Percentiles rank a stretch among this genome's conserved stretches.
Evolutionary conservation across 2,113 vertebrate genomes (phyloP).

Genomic region (Macrotus californicus): DNA sequence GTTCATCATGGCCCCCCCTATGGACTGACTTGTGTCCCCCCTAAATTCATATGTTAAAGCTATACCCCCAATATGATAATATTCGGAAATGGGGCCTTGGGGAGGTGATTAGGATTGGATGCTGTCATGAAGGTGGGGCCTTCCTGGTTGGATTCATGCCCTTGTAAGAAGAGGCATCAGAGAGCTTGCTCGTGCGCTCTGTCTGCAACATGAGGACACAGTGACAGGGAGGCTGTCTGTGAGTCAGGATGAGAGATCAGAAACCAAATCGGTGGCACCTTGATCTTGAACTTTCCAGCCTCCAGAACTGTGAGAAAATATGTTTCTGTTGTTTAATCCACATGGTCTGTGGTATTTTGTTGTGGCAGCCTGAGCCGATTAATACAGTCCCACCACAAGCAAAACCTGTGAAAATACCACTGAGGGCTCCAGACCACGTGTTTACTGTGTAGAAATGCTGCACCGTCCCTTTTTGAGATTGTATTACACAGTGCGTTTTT

Average conservation of each 20-base stretch:
- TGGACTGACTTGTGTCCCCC: background rate
- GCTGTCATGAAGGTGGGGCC: background rate
- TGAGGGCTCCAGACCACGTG: constrained; percentile 14
- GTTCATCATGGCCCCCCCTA: background rate
- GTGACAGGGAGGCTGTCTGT: background rate
- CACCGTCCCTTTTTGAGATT: constrained; percentile 37
- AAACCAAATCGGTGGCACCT: background rate
- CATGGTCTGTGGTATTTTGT: background rate
- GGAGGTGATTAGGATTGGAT: background rate
- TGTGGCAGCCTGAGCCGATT: background rate
- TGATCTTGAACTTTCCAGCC: background rate
- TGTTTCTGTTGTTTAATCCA: background rate
- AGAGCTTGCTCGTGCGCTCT: constrained; percentile 6
- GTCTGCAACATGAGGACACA: background rate
- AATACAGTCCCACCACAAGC: background rate
- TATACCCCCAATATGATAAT: background rate
- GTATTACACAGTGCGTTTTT: constrained; percentile 12
- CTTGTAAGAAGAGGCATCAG: background rate
- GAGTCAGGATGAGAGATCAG: background rate
- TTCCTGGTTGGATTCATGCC: background rate
- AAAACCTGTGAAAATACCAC: background rate
- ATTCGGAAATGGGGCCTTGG: background rate
- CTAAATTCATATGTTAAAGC: constrained; percentile 5
- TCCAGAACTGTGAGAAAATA: background rate
- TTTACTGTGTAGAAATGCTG: constrained; percentile 45